Base-by-base conservation (phyloP, 2,113 vertebrate species). In the Speoplatyrhinus poulsoni region DNA sequence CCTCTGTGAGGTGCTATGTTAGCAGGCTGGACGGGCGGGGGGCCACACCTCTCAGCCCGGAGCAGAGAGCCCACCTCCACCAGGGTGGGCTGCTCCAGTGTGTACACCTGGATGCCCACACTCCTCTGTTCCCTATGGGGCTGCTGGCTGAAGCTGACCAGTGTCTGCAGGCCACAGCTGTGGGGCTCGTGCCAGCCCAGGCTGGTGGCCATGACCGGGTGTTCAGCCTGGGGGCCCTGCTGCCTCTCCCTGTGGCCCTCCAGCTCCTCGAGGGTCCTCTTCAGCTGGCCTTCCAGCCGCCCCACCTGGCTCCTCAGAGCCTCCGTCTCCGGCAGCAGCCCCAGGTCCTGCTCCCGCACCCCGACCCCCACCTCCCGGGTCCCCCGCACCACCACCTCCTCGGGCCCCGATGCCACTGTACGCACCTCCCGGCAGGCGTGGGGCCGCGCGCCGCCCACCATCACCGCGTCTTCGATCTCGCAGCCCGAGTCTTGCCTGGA, bases 311-410 rank as follows among this genome's bases (percentile, higher is more conserved):
- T 89, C 9, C 85, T 90, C 9, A 96, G 88, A 1, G 89, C 89
- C 49, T 89, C 86, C 0, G 88, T 82, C 65, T 90, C 86, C 9
- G 89, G 87, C 0, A 91, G 80, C 33, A 94, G 19, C 0, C 93
- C 93, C 81, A 97, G 78, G 82, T 96, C 95, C 70, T 91, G 85
- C 62, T 97, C 96, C 3, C 74, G 81, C 59, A 97, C 95, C 62
- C 89, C 92, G 3, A 95, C 93, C 19, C 93, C 94, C 54, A 96
- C 91, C 0, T 95, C 93, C 46, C 86, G 63, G 74, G 69, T 15
- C 15, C 57, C 17, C 16, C 46, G 8, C 6, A 15, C 75, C 36
- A 65, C 79, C 41, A 15, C 75, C 36, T 68, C 79, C 41, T 93
- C 94, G 0, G 89, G 82, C 49, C 93, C 93, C 46, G 93, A 91